These are phyloP conservation scores for Eupelmus urozonus DNA, from an alignment of 2,888 invertebrate genomes.

Conservation along the genomic window DNA sequence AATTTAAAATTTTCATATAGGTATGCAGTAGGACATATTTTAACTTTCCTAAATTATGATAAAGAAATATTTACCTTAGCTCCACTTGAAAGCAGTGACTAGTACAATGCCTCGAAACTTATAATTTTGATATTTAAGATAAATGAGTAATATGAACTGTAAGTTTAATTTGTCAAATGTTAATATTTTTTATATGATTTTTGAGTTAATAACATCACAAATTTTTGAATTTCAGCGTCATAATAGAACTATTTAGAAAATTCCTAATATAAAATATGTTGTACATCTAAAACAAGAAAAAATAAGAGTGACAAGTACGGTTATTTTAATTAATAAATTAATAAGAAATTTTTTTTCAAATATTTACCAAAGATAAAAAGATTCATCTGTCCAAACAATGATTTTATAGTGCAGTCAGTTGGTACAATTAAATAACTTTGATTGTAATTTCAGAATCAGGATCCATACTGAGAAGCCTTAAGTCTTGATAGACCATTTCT, in stretches of 20 bases:
- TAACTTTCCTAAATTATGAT: background rate
- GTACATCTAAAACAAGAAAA: slow-evolving; percentile 52
- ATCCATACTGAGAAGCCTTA: slow-evolving; percentile 28
- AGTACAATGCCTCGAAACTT: slow-evolving; percentile 49
- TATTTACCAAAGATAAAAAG: slow-evolving; percentile 55
- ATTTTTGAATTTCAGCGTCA: slow-evolving; percentile 33
- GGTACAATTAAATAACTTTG: slow-evolving; percentile 23
- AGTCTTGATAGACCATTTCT: slow-evolving; percentile 13
- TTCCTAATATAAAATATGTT: slow-evolving; percentile 55
- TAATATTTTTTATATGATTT: slow-evolving; percentile 23
- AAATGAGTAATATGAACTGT: slow-evolving; percentile 28
- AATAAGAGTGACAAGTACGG: background rate
- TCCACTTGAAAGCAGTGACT: slow-evolving; percentile 58
- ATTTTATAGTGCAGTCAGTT: slow-evolving; percentile 36
- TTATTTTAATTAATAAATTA: background rate
- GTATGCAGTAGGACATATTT: background rate
- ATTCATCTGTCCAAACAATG: slow-evolving; percentile 48
- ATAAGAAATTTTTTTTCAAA: no score
- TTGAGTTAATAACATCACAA: slow-evolving; percentile 49
- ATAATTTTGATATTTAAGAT: slow-evolving; percentile 55
- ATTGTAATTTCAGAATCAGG: slow-evolving; percentile 40
- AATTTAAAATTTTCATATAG: no score
- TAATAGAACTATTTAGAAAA: slow-evolving; percentile 49
- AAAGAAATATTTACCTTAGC: slow-evolving; percentile 46
- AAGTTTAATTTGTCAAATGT: slow-evolving; percentile 34